Evolutionary conservation across 1,140 invertebrate species (phyloP), one percentile per base, ranked within the genome.

Genomic region (Zaprionus africanus): DNA sequence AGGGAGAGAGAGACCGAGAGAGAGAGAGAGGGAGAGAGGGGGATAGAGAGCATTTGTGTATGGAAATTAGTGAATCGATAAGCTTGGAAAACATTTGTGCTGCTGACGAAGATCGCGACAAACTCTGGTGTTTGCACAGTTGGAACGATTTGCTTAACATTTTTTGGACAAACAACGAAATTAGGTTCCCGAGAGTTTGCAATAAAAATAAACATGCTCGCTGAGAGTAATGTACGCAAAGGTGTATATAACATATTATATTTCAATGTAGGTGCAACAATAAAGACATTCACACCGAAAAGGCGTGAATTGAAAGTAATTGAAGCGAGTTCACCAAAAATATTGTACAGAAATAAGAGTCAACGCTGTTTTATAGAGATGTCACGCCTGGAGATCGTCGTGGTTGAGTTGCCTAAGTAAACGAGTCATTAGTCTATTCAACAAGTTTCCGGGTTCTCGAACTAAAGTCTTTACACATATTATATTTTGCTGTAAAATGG

Each of bases 21-120:
- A 49, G 56, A 72, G 62, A 38, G 60, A 57, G 49, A 24, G 12
- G n/a, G 13, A n/a, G 28, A 17, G 5, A 22, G 60, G 51, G 28
- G 13, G 70, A 41, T 51, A 72, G 63, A 34, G 61, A 62, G 4
- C 49, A 54, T 81, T 34, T 36, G 70, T 61, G 24, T 65, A 79
- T 76, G 67, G 43, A 83, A 79, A 76, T 79, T 71, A 31, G 31
- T 54, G 56, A 62, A 26, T 38, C 36, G 38, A 56, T 56, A 57
- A 26, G 43, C 28, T 67, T 53, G 59, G 53, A 75, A 84, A 84
- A 81, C 63, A 84, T 83, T 81, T 76, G 46, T 9, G 41, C 41
- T 9, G n/a, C n/a, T 46, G 41, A n/a, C 41, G n/a, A 46, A 17
- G n/a, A 46, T 46, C n/a, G n/a, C n/a, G n/a, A n/a, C 38, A 41